A percentile compares a stretch with the other conserved stretches of the same genome.
Evolutionary conservation across 1,140 invertebrate species (phyloP).

Genomic region (Dreissena rostriformis): DNA sequence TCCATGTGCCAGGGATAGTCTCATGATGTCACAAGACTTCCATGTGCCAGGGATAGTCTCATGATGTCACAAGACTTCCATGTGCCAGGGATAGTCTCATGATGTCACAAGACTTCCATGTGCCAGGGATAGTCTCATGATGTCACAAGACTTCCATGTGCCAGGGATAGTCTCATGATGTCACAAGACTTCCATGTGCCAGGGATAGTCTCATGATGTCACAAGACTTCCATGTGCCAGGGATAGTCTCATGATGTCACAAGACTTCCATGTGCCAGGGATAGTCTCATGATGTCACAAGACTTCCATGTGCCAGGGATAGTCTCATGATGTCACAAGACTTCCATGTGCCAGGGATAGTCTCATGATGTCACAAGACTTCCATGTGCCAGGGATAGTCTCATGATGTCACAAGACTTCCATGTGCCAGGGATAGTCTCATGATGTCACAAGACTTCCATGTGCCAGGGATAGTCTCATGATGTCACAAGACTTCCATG

Average conservation of each 20-base stretch:
- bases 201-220: neutral
- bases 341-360: constrained; percentile 8
- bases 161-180: neutral
- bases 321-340: constrained; percentile 4
- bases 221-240: constrained; percentile 19
- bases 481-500: constrained; percentile 28
- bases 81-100: neutral
- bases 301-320: constrained; percentile 18
- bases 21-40: constrained; percentile 17
- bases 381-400: constrained; percentile 6
- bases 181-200: constrained; percentile 21
- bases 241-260: neutral
- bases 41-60: neutral
- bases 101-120: constrained; percentile 28
- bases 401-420: constrained; percentile 17
- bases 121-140: neutral
- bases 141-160: constrained; percentile 21
- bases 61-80: constrained; percentile 24
- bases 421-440: neutral
- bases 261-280: constrained; percentile 18
- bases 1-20: constrained; percentile 6
- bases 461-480: neutral
- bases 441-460: constrained; percentile 24
- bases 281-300: neutral
- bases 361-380: constrained; percentile 9